A percentile compares a stretch with the other conserved stretches of the same genome.
These are phyloP conservation scores for Seira musarum DNA, from an alignment of 2,888 invertebrate species.

Conservation along the genomic window DNA sequence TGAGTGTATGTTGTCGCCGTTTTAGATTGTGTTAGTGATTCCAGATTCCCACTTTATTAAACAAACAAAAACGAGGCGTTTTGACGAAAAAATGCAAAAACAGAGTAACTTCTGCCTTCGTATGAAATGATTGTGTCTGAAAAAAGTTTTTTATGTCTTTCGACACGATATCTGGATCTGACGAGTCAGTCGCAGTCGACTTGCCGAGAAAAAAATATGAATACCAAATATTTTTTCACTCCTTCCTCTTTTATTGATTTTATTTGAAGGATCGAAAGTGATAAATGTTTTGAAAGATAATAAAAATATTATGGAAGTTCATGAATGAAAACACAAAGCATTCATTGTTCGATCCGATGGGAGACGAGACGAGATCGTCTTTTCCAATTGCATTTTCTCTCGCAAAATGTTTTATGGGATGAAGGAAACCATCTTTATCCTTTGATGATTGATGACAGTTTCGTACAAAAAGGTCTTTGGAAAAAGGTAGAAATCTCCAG, in stretches of 20 bases:
- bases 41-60: not conserved
- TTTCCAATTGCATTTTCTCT: not conserved
- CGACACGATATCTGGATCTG: not conserved
- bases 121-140: not conserved
- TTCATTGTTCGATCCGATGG: not conserved
- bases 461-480: not conserved
- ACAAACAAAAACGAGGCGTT: no score
- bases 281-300: conserved; percentile 47
- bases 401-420: conserved; percentile 26
- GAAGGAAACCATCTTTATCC: no score
- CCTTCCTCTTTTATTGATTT: not conserved
- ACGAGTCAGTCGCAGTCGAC: no score
- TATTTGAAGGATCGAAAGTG: conserved; percentile 9
- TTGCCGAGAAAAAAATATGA: conserved; percentile 17
- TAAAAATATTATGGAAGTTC: conserved; percentile 37
- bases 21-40: conserved; percentile 60
- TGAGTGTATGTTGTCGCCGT: conserved; percentile 64
- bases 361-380: conserved; percentile 4
- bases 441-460: conserved; percentile 46
- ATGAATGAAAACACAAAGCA: conserved; percentile 17
- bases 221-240: not conserved
- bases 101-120: conserved; percentile 7
- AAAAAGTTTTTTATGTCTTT: not conserved
- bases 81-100: not conserved
- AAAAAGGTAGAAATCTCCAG: not conserved